Evolutionary conservation across 2,113 vertebrate species (phyloP), one percentile per base, ranked within the genome.

Genomic region (Xiphophorus couchianus): DNA sequence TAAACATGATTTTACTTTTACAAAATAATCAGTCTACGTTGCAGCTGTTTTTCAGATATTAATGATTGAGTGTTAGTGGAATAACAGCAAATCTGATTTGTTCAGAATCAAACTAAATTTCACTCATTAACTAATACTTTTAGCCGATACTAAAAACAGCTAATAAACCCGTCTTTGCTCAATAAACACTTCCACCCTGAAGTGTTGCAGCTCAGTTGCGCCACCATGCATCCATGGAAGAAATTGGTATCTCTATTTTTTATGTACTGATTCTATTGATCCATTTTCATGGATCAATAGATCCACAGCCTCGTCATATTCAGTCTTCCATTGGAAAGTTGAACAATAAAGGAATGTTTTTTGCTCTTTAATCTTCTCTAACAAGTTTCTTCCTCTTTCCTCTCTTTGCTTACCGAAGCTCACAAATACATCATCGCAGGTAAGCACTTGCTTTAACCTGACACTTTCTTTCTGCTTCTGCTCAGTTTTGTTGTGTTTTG

Each of bases 371-470:
- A 76, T 62, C 65, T 63, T 17, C 58, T 37, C 89, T 88, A 86
- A 93, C 89, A 82, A 35, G 78, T 33, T 31, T 69, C 63, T 74
- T 73, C 37, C 42, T 71, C 60, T 69, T 66, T 30, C 12, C 27
- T 31, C 17, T 28, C 28, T 84, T 82, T 94, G 96, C 94, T 86
- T 93, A 84, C 94, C 82, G 93, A 96, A 97, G 96, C 95, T 89
- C 95, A 95, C 93, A 96, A 92, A 94, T 96, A 94, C 88, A 92
- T 95, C 71, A 86, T 91, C 80, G 95, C 96, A 92, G 96, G 96
- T 96, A 96, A 96, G 96, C 82, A 74, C 60, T 74, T 76, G 84
- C 83, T 74, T 84, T 75, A 78, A 29, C 66, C 65, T 58, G 81
- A 68, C 25, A 37, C 35, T 11, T 37, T 58, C 0, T 48, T 17